Percentiles rank a stretch among this genome's conserved stretches.
Conservation (phyloP, 2,797 vertebrate genomes). For the Limosa lapponica region DNA sequence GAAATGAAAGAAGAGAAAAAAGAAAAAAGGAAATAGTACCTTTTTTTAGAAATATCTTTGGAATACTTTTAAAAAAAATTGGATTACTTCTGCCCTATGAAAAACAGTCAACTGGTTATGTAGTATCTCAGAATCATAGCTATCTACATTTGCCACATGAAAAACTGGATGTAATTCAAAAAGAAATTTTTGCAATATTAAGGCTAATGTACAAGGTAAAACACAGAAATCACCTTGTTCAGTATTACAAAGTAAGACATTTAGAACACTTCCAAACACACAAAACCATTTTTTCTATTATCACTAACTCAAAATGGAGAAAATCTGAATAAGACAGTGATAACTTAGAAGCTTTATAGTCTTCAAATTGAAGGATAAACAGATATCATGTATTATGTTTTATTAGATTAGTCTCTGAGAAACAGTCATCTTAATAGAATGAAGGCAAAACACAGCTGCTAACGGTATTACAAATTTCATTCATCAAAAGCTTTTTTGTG, state of each 20-base stretch:
- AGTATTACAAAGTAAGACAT: neutral
- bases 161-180: neutral
- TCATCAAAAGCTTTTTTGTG: neutral
- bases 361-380: neutral
- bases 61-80: neutral
- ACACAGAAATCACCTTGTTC: neutral
- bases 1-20: neutral
- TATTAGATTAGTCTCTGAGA: neutral
- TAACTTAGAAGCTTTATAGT: neutral
- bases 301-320: neutral
- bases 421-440: neutral
- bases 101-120: neutral
- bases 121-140: neutral
- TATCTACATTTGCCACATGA: neutral
- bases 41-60: neutral
- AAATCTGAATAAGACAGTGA: neutral
- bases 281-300: neutral
- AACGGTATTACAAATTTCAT: neutral
- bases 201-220: neutral
- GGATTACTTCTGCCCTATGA: neutral
- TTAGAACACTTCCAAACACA: neutral
- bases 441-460: neutral
- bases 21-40: neutral
- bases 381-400: neutral
- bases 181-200: neutral